phyloP scores from a whole-genome alignment of 2,113 vertebrate species.

The Pseudorectes ferrugineus region DNA sequence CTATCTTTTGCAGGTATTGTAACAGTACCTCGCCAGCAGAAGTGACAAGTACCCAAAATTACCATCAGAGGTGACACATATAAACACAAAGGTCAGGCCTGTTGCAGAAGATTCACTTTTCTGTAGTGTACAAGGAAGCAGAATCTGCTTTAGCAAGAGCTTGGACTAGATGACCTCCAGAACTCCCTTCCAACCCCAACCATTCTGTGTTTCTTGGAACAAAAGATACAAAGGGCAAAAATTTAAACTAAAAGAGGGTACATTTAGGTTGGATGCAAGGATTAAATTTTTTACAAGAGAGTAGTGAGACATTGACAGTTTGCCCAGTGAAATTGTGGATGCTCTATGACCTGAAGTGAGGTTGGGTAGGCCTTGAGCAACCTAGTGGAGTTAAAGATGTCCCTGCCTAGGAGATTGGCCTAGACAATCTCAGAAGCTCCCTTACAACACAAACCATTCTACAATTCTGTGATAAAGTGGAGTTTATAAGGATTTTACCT shows the following conservation, averaged over 20 bases:
- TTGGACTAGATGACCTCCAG: neutral
- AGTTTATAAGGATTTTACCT: neutral
- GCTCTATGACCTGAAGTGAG: neutral
- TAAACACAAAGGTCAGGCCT: neutral
- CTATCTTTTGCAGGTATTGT: neutral
- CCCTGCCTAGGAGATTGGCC: neutral
- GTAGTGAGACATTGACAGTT: neutral
- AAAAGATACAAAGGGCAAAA: neutral
- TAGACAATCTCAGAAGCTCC: neutral
- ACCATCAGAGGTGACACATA: neutral
- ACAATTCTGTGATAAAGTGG: neutral
- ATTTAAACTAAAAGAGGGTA: neutral
- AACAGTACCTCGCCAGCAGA: neutral
- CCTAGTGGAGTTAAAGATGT: accelerated
- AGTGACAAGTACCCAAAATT: neutral
- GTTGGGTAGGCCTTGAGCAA: neutral
- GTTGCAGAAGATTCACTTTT: neutral
- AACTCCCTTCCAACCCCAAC: neutral
- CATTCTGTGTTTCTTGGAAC: neutral
- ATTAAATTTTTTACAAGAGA: neutral
- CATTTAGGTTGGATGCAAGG: neutral
- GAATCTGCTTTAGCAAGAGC: neutral
- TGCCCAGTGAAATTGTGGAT: neutral
- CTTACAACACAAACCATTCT: neutral
- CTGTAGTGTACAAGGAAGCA: neutral